These are phyloP conservation scores for Muraenolepis orangiensis DNA, from an alignment of 2,797 vertebrate genomes.

Conservation along the genomic window DNA sequence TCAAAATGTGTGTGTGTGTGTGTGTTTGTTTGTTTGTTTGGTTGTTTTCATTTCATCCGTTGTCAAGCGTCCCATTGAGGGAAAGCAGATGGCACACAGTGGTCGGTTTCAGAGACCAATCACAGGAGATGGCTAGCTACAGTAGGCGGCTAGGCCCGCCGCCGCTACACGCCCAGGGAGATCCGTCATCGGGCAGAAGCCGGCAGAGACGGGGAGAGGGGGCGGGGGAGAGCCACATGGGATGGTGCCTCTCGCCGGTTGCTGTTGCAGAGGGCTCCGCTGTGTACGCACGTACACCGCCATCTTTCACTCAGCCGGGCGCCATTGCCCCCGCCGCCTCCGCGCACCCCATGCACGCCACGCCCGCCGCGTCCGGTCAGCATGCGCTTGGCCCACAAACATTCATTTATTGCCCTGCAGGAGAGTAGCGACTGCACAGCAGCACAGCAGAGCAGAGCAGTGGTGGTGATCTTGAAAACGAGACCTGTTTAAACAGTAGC, in stretches of 20 bases:
- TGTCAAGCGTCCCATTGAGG: not conserved
- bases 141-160: conserved; percentile 24
- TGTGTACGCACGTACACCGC: conserved; percentile 55
- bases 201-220: not conserved
- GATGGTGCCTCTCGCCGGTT: conserved; percentile 63
- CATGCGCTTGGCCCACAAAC: conserved; percentile 53
- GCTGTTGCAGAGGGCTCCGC: conserved; percentile 68
- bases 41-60: not conserved
- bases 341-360: conserved; percentile 55
- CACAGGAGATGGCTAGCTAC: conserved; percentile 22
- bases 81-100: conserved; percentile 1
- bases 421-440: conserved; percentile 21
- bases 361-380: conserved; percentile 54
- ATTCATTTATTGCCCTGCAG: conserved; percentile 57
- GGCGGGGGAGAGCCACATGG: conserved; percentile 46
- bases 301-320: conserved; percentile 71
- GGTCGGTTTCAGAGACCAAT: not conserved
- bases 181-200: conserved; percentile 51
- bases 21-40: not conserved
- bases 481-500: conserved; percentile 46
- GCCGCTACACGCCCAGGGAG: conserved; percentile 50
- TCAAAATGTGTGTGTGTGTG: not conserved
- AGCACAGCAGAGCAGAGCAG: conserved; percentile 41
- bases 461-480: conserved; percentile 39
- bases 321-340: conserved; percentile 42